A percentile compares a stretch with the other conserved stretches of the same genome.
phyloP scores from a whole-genome alignment of 2,888 invertebrate species.

The Dynastes hyllus region DNA sequence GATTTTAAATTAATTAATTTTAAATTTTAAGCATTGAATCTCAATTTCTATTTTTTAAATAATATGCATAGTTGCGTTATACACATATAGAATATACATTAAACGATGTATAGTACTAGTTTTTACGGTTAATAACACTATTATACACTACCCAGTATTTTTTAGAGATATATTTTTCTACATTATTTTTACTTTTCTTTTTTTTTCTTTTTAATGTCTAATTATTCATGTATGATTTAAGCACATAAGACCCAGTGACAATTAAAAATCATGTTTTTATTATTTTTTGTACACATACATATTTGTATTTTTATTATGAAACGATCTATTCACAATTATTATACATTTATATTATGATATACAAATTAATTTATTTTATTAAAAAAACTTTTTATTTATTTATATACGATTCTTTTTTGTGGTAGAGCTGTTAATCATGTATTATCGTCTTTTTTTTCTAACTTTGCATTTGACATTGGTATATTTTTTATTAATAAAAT shows the following conservation, averaged over 20 bases:
- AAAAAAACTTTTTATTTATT: slow-evolving; percentile 58
- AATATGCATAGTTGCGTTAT: slow-evolving; percentile 20
- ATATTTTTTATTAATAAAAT: slow-evolving; percentile 66
- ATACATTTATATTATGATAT: slow-evolving; percentile 31
- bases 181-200: slow-evolving; percentile 19
- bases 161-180: slow-evolving; percentile 45
- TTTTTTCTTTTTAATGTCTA: slow-evolving; percentile 21
- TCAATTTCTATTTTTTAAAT: slow-evolving; percentile 35
- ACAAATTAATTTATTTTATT: slow-evolving; percentile 52
- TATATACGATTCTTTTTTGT: slow-evolving; percentile 34
- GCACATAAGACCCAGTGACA: slow-evolving; percentile 31
- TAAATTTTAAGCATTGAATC: slow-evolving; percentile 32
- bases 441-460: slow-evolving; percentile 54
- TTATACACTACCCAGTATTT: slow-evolving; percentile 47
- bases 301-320: slow-evolving; percentile 34
- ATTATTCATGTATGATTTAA: background rate
- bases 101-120: slow-evolving; percentile 40
- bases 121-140: slow-evolving; percentile 35
- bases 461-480: slow-evolving; percentile 62
- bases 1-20: slow-evolving; percentile 22
- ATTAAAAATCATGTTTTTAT: slow-evolving; percentile 2
- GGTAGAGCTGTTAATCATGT: slow-evolving; percentile 37
- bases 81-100: slow-evolving; percentile 28
- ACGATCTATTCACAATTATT: slow-evolving; percentile 46
- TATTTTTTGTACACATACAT: slow-evolving; percentile 16